phyloP scores from a whole-genome alignment of 2,797 vertebrate genomes.

The Xyrichtys novacula region DNA sequence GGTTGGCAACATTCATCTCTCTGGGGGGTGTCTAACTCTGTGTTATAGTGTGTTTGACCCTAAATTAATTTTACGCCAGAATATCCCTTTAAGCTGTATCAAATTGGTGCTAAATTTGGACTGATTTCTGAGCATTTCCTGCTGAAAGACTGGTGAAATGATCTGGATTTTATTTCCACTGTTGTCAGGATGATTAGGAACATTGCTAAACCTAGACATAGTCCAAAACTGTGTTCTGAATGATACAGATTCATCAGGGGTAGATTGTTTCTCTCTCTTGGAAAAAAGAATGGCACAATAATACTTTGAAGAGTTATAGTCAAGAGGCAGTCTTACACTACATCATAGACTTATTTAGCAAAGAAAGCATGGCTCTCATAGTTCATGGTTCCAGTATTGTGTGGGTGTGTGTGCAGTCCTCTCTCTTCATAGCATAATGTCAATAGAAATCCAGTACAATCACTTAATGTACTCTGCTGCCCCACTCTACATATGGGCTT shows the following conservation, averaged over 20 bases:
- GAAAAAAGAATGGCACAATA: conserved; percentile 7
- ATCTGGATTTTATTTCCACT: too few species aligned
- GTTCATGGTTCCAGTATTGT: conserved; percentile 51
- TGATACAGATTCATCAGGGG: neutral
- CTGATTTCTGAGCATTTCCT: too few species aligned
- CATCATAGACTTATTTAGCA: conserved; percentile 46
- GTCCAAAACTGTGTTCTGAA: conserved; percentile 4
- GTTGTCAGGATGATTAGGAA: too few species aligned
- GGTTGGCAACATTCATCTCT: too few species aligned
- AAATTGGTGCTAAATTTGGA: too few species aligned
- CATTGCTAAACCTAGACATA: neutral
- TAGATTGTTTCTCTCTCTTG: conserved; percentile 7
- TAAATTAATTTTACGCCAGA: too few species aligned
- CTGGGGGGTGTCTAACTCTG: too few species aligned
- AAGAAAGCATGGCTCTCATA: conserved; percentile 40
- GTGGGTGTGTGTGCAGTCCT: conserved; percentile 43
- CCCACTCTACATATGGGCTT: conserved; percentile 72
- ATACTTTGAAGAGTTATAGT: conserved; percentile 31
- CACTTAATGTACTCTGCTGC: conserved; percentile 73
- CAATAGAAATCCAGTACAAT: conserved; percentile 75
- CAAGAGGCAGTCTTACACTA: conserved; percentile 5
- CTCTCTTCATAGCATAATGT: conserved; percentile 66
- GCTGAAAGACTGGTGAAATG: too few species aligned
- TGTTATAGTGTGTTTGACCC: too few species aligned
- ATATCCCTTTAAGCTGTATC: too few species aligned